Evolutionary conservation across 2,888 invertebrate species (phyloP).

Genomic region (Hypsopygia costalis): DNA sequence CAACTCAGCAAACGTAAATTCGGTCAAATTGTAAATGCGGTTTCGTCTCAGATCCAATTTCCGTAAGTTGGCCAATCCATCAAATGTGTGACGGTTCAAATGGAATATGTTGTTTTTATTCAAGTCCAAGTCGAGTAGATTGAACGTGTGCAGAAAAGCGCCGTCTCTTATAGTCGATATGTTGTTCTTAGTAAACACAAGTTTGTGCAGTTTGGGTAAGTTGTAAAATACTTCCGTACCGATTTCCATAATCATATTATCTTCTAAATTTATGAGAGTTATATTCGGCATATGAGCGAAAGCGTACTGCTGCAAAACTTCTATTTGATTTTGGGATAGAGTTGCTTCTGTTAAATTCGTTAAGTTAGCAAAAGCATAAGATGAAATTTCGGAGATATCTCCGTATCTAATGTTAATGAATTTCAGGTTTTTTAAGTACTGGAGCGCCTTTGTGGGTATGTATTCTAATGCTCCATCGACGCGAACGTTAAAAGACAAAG

Average conservation of each 20-base stretch:
- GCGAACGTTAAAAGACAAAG: slow-evolving; percentile 86
- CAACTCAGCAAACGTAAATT: slow-evolving; percentile 89
- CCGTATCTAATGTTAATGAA: slow-evolving; percentile 87
- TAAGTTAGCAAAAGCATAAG: slow-evolving; percentile 87
- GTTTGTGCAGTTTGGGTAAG: slow-evolving; percentile 85
- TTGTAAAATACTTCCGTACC: slow-evolving; percentile 87
- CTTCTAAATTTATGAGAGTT: slow-evolving; percentile 85
- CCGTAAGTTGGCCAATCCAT: slow-evolving; percentile 86
- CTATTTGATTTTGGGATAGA: slow-evolving; percentile 86
- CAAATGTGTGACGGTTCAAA: slow-evolving; percentile 88
- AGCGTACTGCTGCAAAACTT: slow-evolving; percentile 83
- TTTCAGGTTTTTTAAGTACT: slow-evolving; percentile 83
- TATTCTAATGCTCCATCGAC: slow-evolving; percentile 85
- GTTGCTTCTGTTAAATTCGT: slow-evolving; percentile 84
- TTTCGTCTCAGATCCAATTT: slow-evolving; percentile 88
- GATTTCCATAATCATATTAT: slow-evolving; percentile 88
- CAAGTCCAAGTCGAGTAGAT: slow-evolving; percentile 89
- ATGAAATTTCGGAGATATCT: slow-evolving; percentile 84
- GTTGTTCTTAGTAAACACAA: slow-evolving; percentile 92
- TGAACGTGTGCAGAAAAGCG: slow-evolving; percentile 87
- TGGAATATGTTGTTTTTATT: slow-evolving; percentile 88
- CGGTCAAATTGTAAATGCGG: slow-evolving; percentile 87
- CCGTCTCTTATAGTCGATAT: slow-evolving; percentile 91
- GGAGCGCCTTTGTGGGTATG: slow-evolving; percentile 85
- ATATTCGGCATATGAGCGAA: slow-evolving; percentile 87